These are phyloP conservation scores for Poliocrania exsul DNA, from an alignment of 2,797 vertebrate species.

Conservation along the genomic window DNA sequence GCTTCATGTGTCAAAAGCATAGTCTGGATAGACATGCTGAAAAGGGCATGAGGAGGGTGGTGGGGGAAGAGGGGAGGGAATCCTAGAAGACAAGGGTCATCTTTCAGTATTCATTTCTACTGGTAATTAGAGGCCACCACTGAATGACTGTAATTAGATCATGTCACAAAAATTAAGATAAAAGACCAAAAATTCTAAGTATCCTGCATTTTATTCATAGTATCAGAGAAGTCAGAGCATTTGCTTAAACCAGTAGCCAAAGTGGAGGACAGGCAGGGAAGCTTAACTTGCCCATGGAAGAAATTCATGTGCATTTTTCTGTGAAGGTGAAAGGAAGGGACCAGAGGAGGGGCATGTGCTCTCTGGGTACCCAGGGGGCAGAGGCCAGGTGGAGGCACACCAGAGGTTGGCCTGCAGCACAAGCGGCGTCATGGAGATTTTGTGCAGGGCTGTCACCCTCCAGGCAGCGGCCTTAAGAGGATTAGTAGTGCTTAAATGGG, in stretches of 20 bases:
- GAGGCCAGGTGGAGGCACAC: not conserved
- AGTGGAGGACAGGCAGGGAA: not conserved
- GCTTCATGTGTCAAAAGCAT: not conserved
- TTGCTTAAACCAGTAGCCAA: not conserved
- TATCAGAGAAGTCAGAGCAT: not conserved
- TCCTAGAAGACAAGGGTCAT: constrained; percentile 64
- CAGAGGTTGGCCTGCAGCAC: not conserved
- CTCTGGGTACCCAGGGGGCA: not conserved
- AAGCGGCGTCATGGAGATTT: not conserved
- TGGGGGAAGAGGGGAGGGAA: constrained; percentile 42
- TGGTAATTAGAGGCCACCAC: constrained; percentile 70
- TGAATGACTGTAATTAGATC: constrained; percentile 72
- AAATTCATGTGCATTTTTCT: not conserved
- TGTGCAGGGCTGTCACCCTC: not conserved
- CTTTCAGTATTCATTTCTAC: constrained; percentile 75
- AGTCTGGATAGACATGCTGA: not conserved
- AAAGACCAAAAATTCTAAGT: constrained; percentile 45
- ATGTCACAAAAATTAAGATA: constrained; percentile 77
- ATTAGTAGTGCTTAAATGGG: constrained; percentile 9
- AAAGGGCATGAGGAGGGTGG: constrained; percentile 44
- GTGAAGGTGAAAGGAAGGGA: not conserved
- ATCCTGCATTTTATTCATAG: constrained; percentile 36
- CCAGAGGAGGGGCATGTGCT: not conserved
- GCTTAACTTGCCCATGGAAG: not conserved
- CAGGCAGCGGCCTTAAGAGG: not conserved